phyloP scores from a whole-genome alignment of 2,888 invertebrate genomes.

The Catocala sponsa region DNA sequence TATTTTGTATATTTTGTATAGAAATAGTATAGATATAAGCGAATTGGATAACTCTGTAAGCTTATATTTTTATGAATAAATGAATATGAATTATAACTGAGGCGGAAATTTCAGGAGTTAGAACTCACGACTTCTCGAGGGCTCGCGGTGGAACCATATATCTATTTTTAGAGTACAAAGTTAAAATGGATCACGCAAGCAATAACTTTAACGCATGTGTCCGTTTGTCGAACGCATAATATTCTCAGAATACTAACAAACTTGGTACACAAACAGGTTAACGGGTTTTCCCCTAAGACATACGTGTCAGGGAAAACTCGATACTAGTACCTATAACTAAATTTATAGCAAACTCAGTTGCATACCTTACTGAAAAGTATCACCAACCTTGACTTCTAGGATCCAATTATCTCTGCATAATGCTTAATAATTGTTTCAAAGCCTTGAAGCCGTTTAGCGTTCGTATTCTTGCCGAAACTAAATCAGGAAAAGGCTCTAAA shows the following conservation, averaged over 20 bases:
- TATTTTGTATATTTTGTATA: too few species aligned
- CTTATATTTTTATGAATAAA: too few species aligned
- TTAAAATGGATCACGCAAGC: slow-evolving; percentile 10
- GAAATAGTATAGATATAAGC: too few species aligned
- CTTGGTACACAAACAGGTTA: neutral
- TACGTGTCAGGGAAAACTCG: too few species aligned
- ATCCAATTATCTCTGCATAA: neutral
- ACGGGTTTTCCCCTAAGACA: neutral
- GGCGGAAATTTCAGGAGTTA: neutral
- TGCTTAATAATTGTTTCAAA: neutral
- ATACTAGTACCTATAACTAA: too few species aligned
- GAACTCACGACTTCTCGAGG: neutral
- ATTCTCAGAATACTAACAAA: slow-evolving; percentile 10
- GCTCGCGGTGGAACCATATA: slow-evolving; percentile 2
- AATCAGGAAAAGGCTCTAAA: too few species aligned
- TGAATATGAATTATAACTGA: too few species aligned
- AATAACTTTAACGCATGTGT: slow-evolving; percentile 15
- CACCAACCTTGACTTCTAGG: too few species aligned
- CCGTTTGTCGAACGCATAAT: slow-evolving; percentile 14
- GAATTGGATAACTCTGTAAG: too few species aligned
- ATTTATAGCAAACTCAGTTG: too few species aligned
- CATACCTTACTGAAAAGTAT: too few species aligned
- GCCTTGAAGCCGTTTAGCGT: neutral
- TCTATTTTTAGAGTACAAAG: slow-evolving; percentile 13
- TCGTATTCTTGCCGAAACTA: too few species aligned